A percentile compares a stretch with the other conserved stretches of the same genome.
phyloP scores from a whole-genome alignment of 2,888 invertebrate species.

The Amblyjoppa proteus region DNA sequence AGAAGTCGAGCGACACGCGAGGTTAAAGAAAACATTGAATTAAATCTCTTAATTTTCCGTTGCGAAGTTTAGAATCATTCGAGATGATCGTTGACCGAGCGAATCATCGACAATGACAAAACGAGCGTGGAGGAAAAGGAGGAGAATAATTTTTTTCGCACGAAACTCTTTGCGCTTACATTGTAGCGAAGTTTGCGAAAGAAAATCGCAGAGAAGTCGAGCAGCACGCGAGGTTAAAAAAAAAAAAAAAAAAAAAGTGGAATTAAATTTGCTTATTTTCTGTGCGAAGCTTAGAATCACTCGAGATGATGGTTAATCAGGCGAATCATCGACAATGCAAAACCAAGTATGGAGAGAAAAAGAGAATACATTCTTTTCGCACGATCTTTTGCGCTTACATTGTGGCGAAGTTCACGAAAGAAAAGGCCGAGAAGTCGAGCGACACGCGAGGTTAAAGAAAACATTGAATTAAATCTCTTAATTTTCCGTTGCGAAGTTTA shows the following conservation, averaged over 20 bases:
- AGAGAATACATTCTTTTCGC: not conserved
- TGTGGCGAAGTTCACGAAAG: slow-evolving; percentile 15
- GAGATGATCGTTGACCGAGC: not conserved
- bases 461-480: slow-evolving; percentile 8
- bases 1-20: slow-evolving; percentile 69
- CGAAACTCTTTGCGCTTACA: not conserved
- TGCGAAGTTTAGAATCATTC: not conserved
- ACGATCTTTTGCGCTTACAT: not conserved
- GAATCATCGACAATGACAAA: not conserved
- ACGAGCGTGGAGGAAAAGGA: not conserved
- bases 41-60: not conserved
- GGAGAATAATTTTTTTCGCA: not conserved
- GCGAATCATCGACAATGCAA: not conserved
- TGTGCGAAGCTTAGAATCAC: not conserved
- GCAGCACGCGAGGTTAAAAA: slow-evolving; percentile 69
- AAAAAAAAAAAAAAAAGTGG: slow-evolving; percentile 42
- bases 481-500: no score
- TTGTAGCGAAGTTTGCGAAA: slow-evolving; percentile 22
- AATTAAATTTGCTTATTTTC: not conserved
- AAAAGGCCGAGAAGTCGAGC: slow-evolving; percentile 61
- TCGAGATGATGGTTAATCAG: not conserved
- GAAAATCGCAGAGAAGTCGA: slow-evolving; percentile 60
- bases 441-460: slow-evolving; percentile 68
- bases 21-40: slow-evolving; percentile 58
- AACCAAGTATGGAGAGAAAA: not conserved